Evolutionary conservation across 2,113 vertebrate genomes (phyloP).

Genomic region (Todiramphus chloris): DNA sequence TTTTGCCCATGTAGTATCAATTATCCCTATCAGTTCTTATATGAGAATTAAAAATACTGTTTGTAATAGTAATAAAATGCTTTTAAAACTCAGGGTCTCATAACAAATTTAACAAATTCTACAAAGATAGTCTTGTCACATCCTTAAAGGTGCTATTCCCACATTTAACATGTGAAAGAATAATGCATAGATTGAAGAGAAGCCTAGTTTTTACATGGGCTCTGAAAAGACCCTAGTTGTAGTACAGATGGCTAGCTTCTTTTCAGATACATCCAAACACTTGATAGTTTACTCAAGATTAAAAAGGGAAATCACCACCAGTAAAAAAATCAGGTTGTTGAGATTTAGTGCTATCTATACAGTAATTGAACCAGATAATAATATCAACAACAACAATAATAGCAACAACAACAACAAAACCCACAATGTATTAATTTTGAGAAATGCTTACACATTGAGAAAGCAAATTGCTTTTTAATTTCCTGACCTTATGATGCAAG

Average conservation of each 20-base stretch:
- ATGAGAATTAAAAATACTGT: neutral
- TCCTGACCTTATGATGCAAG: conserved; percentile 39
- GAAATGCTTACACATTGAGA: neutral
- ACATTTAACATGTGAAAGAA: neutral
- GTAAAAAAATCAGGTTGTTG: conserved; percentile 25
- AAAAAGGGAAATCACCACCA: neutral
- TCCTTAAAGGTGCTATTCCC: neutral
- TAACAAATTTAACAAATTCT: neutral
- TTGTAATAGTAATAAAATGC: neutral
- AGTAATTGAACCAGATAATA: conserved; percentile 16
- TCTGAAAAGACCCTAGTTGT: neutral
- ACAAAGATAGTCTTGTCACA: neutral
- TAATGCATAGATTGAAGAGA: neutral
- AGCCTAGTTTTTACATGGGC: neutral
- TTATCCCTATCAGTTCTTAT: neutral
- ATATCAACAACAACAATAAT: neutral
- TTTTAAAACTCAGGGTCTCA: neutral
- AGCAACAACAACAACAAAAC: conserved; percentile 1
- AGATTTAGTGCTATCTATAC: neutral
- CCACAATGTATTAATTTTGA: neutral
- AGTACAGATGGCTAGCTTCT: neutral
- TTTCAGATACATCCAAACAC: neutral
- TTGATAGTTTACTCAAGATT: neutral
- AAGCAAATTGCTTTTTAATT: conserved; percentile 37
- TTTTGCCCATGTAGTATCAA: neutral